Conservation (phyloP, 2,888 invertebrate species). For the Synergus umbraculus region DNA sequence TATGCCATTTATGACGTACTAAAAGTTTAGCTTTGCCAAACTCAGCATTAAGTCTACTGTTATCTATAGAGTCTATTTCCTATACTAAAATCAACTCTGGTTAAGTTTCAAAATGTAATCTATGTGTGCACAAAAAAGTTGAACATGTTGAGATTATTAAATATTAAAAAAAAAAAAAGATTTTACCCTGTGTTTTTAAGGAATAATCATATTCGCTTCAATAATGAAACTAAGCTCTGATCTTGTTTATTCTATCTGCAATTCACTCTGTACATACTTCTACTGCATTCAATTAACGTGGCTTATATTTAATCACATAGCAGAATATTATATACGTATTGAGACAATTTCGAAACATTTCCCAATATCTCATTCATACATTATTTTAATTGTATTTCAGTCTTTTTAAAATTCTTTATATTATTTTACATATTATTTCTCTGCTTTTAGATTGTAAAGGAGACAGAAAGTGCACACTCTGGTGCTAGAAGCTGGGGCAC, state of each 20-base stretch:
- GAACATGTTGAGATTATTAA: too few relatives aligned
- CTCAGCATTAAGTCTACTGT: neutral
- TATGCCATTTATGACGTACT: neutral
- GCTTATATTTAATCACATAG: conserved; percentile 21
- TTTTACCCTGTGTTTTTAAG: too few relatives aligned
- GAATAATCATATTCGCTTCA: neutral
- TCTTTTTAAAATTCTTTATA: neutral
- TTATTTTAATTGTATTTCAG: neutral
- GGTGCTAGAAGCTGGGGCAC: conserved; percentile 68
- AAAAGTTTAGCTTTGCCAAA: neutral
- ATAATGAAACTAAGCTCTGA: neutral
- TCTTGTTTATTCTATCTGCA: conserved; percentile 14
- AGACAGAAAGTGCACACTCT: conserved; percentile 47
- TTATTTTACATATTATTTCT: neutral
- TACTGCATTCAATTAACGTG: conserved; percentile 11
- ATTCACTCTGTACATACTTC: neutral
- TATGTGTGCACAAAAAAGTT: too few relatives aligned
- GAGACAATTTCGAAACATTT: neutral
- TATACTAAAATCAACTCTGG: neutral
- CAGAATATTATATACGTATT: neutral
- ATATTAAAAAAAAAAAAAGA: too few relatives aligned
- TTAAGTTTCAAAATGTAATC: neutral
- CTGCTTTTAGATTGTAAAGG: conserved; percentile 32
- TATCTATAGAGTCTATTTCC: neutral
- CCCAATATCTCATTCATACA: neutral